Evolutionary conservation across 2,113 vertebrate species (phyloP), one percentile per base, ranked within the genome.

Genomic region (Albula glossodonta): DNA sequence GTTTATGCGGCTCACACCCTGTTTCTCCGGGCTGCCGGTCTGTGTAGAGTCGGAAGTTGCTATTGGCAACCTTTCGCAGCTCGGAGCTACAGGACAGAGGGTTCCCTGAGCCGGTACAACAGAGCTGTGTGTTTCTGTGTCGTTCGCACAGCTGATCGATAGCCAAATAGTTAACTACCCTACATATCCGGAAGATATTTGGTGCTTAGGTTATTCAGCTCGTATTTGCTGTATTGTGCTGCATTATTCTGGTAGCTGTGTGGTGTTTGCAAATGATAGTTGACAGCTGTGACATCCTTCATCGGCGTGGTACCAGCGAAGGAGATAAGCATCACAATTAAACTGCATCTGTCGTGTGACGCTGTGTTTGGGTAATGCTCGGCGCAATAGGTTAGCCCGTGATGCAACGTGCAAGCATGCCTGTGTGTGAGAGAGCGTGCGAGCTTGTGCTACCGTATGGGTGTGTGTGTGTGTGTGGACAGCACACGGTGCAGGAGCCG

Each of bases 11-110:
- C 25, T 78, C 70, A 80, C 52, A 13, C 51, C 51, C 83, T 1
- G 50, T 51, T 56, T 85, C 6, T 80, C 80, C 22, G 83, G 56
- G 51, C 78, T 48, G 78, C 13, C 4, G 63, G 80, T 51, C 86
- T 81, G 80, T 50, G 78, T 19, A 83, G 83, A 83, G 91, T 88
- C 83, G 70, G 81, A 86, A 92, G 91, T 93, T 94, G 83, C 86
- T 88, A 85, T 88, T 89, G 82, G 84, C 86, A 89, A 90, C 90
- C 81, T 78, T 83, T 53, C 53, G 80, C 82, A 74, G 84, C 80
- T 70, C 83, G n/a, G n/a, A 74, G 22, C 83, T 15, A 12, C 78
- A 79, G 51, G 50, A 56, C 70, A 56, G 70, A 50, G n/a, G 83
- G 13, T 78, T 84, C 9, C 74, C 7, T 13, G 83, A 78, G 12